Evolutionary conservation across 2,888 invertebrate species (phyloP), one percentile per base, ranked within the genome.

Genomic region (Drosophila infuscata): DNA sequence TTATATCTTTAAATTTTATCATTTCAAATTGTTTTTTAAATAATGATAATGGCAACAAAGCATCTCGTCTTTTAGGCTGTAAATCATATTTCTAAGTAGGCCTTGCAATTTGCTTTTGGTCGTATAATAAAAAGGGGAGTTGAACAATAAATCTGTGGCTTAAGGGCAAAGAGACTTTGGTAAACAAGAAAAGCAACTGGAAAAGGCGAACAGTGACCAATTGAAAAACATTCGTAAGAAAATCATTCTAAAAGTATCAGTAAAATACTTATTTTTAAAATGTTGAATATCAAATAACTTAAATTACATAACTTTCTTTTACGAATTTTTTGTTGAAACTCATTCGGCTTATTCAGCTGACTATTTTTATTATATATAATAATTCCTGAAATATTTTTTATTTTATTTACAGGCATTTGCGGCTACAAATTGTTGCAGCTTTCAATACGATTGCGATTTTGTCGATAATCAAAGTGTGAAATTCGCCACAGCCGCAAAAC

Each of bases 401-500:
- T 51, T 68, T 49, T 51, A 59, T 66, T 83, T 88, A 7, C 84
- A 89, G 88, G 65, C 70, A 66, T 66, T 67, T 70, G 56, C 43
- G 53, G 62, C 53, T 25, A 65, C 57, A 71, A 64, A 77, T 83
- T 81, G 82, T 64, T 74, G 74, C 57, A 74, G 84, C 68, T 83
- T 83, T 81, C 67, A 70, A 64, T 52, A 73, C 68, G 62, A 79
- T 59, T 53, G 66, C 65, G 70, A 82, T 81, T 83, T 81, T 66
- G 70, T 67, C 57, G 53, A 61, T 63, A 78, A 68, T 66, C 64
- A 66, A 81, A 83, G 88, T 83, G 82, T 83, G 70, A 74, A 87
- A 71, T 75, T 75, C 63, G 72, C 59, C 68, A 57, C 70, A 62
- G 68, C 73, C 75, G 49, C 71, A 71, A 78, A 59, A 65, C 48